A percentile compares a stretch with the other conserved stretches of the same genome.
These are phyloP conservation scores for Spinus pinus DNA, from an alignment of 2,797 vertebrate genomes.

Conservation along the genomic window DNA sequence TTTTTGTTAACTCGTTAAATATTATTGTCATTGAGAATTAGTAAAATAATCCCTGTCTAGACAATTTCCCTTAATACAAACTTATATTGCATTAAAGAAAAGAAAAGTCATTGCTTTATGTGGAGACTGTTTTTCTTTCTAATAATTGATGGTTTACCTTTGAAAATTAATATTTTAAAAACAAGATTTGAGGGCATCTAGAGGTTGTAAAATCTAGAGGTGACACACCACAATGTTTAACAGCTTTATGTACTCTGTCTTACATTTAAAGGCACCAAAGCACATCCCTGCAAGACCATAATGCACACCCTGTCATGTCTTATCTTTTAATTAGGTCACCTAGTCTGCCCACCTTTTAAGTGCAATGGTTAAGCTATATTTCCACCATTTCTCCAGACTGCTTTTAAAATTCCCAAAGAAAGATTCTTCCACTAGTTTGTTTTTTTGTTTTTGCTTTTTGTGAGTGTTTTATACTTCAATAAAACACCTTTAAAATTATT, in stretches of 20 bases:
- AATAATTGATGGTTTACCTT: not conserved
- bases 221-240: not conserved
- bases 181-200: not conserved
- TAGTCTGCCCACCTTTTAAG: not conserved
- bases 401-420: not conserved
- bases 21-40: not conserved
- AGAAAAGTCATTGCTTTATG: not conserved
- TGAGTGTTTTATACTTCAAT: not conserved
- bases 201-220: not conserved
- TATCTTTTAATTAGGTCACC: not conserved
- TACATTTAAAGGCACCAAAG: not conserved
- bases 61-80: constrained; percentile 16
- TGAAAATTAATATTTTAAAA: constrained; percentile 14
- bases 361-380: not conserved
- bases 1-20: not conserved
- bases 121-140: constrained; percentile 19
- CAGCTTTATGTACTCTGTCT: not conserved
- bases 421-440: not conserved
- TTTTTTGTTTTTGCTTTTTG: not conserved
- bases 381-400: not conserved
- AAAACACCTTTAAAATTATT: not conserved
- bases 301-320: not conserved
- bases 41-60: constrained; percentile 37
- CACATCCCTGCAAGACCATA: not conserved
- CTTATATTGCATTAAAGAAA: not conserved